These are phyloP conservation scores for Peromyscus polionotus DNA, from an alignment of 2,113 vertebrate genomes.

Conservation along the genomic window DNA sequence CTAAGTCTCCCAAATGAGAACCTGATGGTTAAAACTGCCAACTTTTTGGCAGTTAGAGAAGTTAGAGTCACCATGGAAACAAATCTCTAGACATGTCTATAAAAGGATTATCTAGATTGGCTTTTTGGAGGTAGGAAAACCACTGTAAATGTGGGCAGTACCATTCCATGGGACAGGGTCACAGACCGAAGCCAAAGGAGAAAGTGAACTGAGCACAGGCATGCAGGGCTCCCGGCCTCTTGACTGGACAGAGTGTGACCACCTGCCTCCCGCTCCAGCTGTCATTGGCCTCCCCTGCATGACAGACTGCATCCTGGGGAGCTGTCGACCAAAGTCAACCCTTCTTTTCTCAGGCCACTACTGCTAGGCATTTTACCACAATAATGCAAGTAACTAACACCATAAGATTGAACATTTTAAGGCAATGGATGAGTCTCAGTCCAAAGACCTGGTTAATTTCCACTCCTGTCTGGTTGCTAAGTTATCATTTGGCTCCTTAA, in stretches of 20 bases:
- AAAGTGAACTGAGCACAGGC: not conserved
- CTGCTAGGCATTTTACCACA: not conserved
- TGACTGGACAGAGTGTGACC: not conserved
- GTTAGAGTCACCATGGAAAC: not conserved
- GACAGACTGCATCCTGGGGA: not conserved
- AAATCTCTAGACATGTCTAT: not conserved
- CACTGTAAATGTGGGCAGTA: not conserved
- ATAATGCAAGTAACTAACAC: not conserved
- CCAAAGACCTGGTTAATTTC: not conserved
- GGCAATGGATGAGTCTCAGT: not conserved
- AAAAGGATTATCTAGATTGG: not conserved
- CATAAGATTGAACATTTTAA: no score
- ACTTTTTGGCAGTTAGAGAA: not conserved
- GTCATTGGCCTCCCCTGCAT: not conserved
- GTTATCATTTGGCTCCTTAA: not conserved
- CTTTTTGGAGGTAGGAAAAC: not conserved
- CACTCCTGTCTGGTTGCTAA: not conserved
- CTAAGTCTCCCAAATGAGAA: not conserved
- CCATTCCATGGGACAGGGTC: not conserved
- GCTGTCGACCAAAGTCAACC: not conserved
- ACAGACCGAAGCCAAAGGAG: not conserved
- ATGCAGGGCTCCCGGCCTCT: not conserved
- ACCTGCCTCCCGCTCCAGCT: not conserved
- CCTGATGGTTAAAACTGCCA: not conserved
- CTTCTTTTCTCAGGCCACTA: not conserved